Base-by-base conservation (phyloP, 30 jellyfish, hydroid and myxozoan genomes). In the Hydractinia echinata region DNA sequence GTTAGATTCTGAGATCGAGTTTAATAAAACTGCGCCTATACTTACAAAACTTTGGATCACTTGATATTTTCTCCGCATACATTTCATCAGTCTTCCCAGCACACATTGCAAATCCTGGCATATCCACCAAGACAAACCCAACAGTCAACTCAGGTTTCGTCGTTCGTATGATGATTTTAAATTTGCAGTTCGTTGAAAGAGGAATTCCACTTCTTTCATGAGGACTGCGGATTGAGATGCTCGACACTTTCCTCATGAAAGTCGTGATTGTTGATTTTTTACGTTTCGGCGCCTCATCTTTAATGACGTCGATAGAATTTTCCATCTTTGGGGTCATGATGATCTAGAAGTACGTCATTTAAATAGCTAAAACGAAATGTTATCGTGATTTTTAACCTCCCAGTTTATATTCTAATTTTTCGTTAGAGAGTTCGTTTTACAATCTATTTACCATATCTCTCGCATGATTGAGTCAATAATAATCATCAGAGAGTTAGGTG, bases 81-180 rank as follows among this genome's bases (percentile, higher is more conserved):
- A 71, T 50, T 7, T 71, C 81, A 19, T 71, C 81, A n/a, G 11
- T 52, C 13, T 71, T 71, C n/a, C 61, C 61, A 15, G 18, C 30
- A 71, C 60, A 20, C 61, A 71, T 19, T 9, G 81, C 81, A 3
- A 20, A 71, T 7, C 81, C 81, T 5, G 81, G 81, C 52, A 8
- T 19, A 20, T 19, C 52, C 30, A 50, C 66, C 67, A 71, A 52
- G 1, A 71, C 8, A 19, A 71, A 71, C 7, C 55, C 55, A 6
- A 71, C 81, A 6, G 81, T 71, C 66, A 71, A 19, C 66, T 71
- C 81, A 15, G 81, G 81, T 50, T 71, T 71, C 0, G 74, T 64
- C 1, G 74, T 64, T 64, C 39, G 19, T 13, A 64, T 51, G 51
- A 64, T 6, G 9, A 64, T 64, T 6, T 64, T 64, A 51, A 64